Evolutionary conservation across 1,140 invertebrate species (phyloP), one percentile per base, ranked within the genome.

Genomic region (Drosophila busckii): DNA sequence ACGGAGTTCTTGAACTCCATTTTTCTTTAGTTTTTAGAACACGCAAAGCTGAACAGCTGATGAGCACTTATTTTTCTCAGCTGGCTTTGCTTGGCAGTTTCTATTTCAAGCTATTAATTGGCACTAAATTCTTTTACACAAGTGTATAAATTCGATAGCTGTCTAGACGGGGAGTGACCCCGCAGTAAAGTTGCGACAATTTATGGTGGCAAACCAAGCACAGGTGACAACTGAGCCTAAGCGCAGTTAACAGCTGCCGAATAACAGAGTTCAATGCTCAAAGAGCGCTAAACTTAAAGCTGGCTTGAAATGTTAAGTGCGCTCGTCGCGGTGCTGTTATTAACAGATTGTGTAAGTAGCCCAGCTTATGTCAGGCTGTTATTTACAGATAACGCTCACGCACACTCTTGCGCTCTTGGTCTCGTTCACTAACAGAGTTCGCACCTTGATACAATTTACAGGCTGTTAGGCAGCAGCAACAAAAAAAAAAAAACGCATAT

Each of bases 371-470:
- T 10, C 9, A 2, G 8, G 13, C 23, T 41, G 5, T 42, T 23
- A 42, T 22, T 20, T 20, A 16, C 20, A 44, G 19, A 20, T n/a
- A n/a, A n/a, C n/a, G n/a, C n/a, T n/a, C n/a, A n/a, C n/a, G n/a
- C n/a, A n/a, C n/a, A n/a, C n/a, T n/a, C n/a, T n/a, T n/a, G n/a
- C n/a, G n/a, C n/a, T n/a, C n/a, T n/a, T n/a, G n/a, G n/a, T n/a
- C n/a, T n/a, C n/a, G n/a, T 56, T 44, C 19, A 48, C 17, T 46
- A 29, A 29, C 52, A 55, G 42, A 16, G 9, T 37, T 45, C 70
- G n/a, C 32, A 78, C 71, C 71, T 78, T 78, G 71, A 78, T 73
- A 78, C 73, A 68, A 55, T 78, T 78, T 70, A 71, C 73, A 56
- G 67, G 32, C 62, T 58, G 73, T 71, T 78, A 63, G 71, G 69